Percentiles rank a stretch among this genome's conserved stretches.
phyloP scores from a whole-genome alignment of 2,113 vertebrate genomes.

The Seriola dumerili region DNA sequence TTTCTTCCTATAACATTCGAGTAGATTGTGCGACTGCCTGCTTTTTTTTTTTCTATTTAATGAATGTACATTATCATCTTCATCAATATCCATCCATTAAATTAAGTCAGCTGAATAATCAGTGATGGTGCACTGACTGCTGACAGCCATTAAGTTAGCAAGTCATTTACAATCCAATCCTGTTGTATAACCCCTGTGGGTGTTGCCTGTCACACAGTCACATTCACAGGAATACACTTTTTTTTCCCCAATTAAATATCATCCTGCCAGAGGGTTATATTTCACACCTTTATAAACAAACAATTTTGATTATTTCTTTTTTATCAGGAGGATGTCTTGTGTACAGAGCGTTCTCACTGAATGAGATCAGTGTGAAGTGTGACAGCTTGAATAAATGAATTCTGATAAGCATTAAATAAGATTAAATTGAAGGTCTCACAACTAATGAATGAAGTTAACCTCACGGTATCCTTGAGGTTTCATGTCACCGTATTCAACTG shows the following conservation, averaged over 20 bases:
- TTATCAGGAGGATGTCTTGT: background rate
- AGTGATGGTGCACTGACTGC: background rate
- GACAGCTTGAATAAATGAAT: background rate
- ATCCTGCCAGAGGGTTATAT: background rate
- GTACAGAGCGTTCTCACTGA: background rate
- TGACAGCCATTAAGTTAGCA: background rate
- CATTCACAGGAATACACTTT: too few species aligned
- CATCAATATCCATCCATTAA: background rate
- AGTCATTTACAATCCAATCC: conserved; percentile 20
- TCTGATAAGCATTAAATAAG: background rate
- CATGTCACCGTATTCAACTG: too few species aligned
- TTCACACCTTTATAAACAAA: background rate
- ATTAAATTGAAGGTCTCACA: too few species aligned
- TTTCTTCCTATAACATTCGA: too few species aligned
- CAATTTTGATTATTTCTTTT: background rate
- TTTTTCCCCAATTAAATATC: background rate
- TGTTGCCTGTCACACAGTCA: background rate
- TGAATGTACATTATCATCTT: background rate
- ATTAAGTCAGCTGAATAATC: background rate
- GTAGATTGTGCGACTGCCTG: too few species aligned
- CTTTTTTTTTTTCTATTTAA: background rate
- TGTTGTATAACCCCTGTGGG: background rate
- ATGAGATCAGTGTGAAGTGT: too few species aligned
- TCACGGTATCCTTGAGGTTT: too few species aligned
- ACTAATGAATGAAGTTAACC: too few species aligned